These are phyloP conservation scores for Naso thynnoides DNA, from an alignment of 2,797 vertebrate species.

Conservation along the genomic window DNA sequence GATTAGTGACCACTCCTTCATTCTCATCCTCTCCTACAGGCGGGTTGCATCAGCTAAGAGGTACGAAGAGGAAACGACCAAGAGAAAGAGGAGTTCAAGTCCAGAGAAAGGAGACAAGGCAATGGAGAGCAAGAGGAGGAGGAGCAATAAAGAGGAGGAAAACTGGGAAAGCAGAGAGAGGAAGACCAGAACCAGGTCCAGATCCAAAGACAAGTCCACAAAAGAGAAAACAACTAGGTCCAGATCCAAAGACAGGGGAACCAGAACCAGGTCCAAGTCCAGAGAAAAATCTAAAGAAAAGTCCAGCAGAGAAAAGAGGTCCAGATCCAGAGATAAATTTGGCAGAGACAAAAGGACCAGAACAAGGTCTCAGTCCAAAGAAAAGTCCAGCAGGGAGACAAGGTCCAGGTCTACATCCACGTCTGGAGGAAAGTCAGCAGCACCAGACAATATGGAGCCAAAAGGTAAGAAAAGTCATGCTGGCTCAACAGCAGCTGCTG, in stretches of 20 bases:
- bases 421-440: neutral
- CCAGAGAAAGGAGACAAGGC: conserved; percentile 12
- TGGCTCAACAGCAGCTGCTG: neutral
- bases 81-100: conserved; percentile 45
- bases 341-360: neutral
- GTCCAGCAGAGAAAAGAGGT: neutral
- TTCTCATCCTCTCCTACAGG: conserved; percentile 45
- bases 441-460: neutral
- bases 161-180: conserved; percentile 1
- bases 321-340: conserved; percentile 15
- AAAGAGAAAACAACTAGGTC: neutral
- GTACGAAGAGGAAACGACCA: conserved; percentile 53
- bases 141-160: conserved; percentile 7
- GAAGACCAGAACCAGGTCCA: neutral
- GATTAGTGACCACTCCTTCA: neutral
- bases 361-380: neutral
- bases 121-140: conserved; percentile 12
- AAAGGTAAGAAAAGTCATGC: conserved; percentile 25
- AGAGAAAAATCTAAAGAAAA: conserved; percentile 19
- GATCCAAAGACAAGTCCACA: neutral
- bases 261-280: conserved; percentile 7
- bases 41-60: conserved; percentile 42
- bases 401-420: neutral
- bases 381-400: neutral
- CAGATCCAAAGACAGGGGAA: conserved; percentile 6